Conservation (phyloP, 2,797 vertebrate species). For the Merluccius polli region DNA sequence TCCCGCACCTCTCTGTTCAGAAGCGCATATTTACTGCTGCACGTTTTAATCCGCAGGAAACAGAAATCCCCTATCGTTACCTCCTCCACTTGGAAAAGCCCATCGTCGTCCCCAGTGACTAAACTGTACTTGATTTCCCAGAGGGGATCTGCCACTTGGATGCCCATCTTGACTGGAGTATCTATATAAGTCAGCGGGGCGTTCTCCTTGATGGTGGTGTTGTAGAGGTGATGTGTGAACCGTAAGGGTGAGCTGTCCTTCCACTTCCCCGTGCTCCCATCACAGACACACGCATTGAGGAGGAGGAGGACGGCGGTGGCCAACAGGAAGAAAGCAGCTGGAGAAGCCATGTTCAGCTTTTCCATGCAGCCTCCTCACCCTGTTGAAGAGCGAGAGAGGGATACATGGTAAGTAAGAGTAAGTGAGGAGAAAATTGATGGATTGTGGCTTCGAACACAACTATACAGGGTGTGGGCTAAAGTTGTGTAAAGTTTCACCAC, state of each 20-base stretch:
- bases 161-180: conserved; percentile 85
- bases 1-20: conserved; percentile 93
- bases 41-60: conserved; percentile 89
- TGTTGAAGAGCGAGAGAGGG: conserved; percentile 15
- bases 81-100: conserved; percentile 85
- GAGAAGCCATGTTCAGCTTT: conserved; percentile 62
- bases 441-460: not conserved
- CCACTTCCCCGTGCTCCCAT: conserved; percentile 59
- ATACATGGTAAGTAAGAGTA: conserved; percentile 6
- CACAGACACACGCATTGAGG: conserved; percentile 57
- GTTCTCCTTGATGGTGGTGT: conserved; percentile 90
- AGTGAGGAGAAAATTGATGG: not conserved
- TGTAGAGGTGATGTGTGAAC: conserved; percentile 90
- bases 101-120: conserved; percentile 79
- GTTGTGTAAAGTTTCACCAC: not conserved
- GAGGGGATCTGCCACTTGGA: conserved; percentile 71
- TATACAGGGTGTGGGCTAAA: not conserved
- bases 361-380: conserved; percentile 48
- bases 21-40: conserved; percentile 80
- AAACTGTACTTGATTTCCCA: conserved; percentile 84
- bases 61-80: conserved; percentile 87
- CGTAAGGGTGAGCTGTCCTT: conserved; percentile 71
- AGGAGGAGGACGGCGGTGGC: conserved; percentile 51
- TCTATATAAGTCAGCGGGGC: conserved; percentile 87
- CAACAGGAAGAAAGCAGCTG: conserved; percentile 45